Base-by-base conservation (phyloP, 2,888 invertebrate genomes). In the Epirrhoe alternata region DNA sequence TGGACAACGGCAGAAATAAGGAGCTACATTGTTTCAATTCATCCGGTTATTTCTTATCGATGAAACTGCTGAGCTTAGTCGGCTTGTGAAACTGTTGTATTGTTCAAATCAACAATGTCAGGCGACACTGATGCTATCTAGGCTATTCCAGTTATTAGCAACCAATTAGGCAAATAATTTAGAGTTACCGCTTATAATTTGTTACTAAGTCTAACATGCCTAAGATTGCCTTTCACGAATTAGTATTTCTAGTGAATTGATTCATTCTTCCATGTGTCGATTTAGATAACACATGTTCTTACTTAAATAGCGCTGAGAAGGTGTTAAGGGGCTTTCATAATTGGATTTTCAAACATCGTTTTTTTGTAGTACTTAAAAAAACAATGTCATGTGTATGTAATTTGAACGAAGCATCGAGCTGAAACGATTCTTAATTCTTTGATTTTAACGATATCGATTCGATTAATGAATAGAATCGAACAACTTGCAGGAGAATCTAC, bases 381-480 rank as follows among this genome's bases (percentile, higher is more conserved):
- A 24, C 24, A 24, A 24, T 1, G 24, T 24, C 24, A 24, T 24
- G 24, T 24, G 24, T 24, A 24, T n/a, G 24, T 24, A 2, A 24
- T 24, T 24, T 24, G 24, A 24, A 24, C 24, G 24, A 24, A 24
- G 24, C 1, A 24, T 24, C 24, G 24, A 3, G 24, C 24, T 24
- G 1, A 24, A 24, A 3, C 24, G 1, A 24, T n/a, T n/a, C n/a
- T n/a, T n/a, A n/a, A n/a, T n/a, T n/a, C n/a, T 78, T 78, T 86
- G 86, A 86, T 86, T 85, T 83, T 83, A 86, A 83, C 86, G 86
- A 84, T 90, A 90, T 90, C 90, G 80, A 85, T 81, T 79, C 82
- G 86, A 88, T 88, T 86, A 92, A 90, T 90, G 91, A 92, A 92
- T 90, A 85, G 89, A 87, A 84, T 84, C 86, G 87, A 86, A 89